Conservation (phyloP, 2,113 vertebrate genomes). For the Entomyzon cyanotis region DNA sequence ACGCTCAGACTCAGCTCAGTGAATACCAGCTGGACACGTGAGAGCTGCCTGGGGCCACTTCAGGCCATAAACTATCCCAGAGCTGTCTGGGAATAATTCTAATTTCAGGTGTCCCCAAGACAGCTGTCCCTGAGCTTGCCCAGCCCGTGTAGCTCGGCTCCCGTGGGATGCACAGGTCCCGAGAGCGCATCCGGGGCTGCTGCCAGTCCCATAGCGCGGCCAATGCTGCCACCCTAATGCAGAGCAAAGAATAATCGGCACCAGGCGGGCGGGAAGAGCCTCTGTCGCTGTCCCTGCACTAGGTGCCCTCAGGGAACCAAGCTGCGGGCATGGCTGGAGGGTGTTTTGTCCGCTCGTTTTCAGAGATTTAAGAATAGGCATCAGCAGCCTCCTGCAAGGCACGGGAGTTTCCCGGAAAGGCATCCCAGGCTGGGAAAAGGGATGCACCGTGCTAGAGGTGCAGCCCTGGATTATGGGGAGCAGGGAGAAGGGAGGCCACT, state of each 20-base stretch:
- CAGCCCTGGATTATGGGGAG: not conserved
- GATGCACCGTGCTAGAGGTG: fast-evolving
- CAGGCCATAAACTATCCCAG: not conserved
- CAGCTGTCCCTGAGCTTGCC: not conserved
- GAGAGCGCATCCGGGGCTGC: not conserved
- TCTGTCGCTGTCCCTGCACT: fast-evolving
- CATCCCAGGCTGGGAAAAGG: not conserved
- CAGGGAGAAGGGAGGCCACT: not conserved
- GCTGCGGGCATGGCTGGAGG: not conserved
- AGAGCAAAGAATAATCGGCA: not conserved
- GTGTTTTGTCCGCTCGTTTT: not conserved
- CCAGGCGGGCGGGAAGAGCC: not conserved
- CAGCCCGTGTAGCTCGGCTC: not conserved
- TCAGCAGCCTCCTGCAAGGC: not conserved
- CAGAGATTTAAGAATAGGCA: not conserved
- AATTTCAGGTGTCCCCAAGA: not conserved
- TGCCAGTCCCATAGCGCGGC: not conserved
- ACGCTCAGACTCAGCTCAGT: not conserved
- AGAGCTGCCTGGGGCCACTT: not conserved
- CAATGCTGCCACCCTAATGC: slow-evolving; percentile 56
- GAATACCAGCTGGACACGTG: not conserved
- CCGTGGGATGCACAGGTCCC: not conserved
- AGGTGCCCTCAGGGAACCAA: fast-evolving
- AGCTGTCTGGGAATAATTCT: not conserved
- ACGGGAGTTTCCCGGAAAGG: fast-evolving